Conservation (phyloP, 2,113 vertebrate species). For the Dryoscopus gambensis region DNA sequence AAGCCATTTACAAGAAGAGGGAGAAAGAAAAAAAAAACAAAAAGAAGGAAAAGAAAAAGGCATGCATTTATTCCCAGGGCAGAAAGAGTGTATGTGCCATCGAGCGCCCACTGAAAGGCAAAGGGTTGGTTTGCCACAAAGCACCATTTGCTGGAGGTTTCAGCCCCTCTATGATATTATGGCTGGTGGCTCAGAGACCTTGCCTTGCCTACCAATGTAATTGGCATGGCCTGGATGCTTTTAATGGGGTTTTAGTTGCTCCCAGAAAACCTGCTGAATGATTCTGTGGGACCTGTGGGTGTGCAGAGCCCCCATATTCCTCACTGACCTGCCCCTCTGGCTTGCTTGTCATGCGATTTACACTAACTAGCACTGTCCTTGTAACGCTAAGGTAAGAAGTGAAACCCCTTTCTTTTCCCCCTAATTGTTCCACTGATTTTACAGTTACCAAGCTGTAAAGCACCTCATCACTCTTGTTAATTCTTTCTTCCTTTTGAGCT, state of each 20-base stretch:
- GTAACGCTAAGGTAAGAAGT: constrained; percentile 54
- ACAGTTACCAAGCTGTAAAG: constrained; percentile 71
- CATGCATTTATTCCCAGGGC: constrained; percentile 2
- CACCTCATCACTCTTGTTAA: constrained; percentile 59
- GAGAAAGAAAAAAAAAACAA: background rate
- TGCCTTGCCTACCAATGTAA: constrained; percentile 21
- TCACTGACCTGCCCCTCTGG: background rate
- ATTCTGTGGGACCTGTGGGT: background rate
- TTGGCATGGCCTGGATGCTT: constrained; percentile 10
- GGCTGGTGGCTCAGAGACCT: constrained; percentile 4
- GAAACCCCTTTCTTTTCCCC: constrained; percentile 40
- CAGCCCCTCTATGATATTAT: constrained; percentile 48
- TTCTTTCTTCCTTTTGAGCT: constrained; percentile 77
- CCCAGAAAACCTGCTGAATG: background rate
- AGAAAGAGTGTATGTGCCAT: background rate
- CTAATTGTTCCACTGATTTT: constrained; percentile 57
- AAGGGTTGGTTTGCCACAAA: constrained; percentile 30
- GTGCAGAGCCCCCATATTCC: background rate
- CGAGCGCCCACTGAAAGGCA: constrained; percentile 20
- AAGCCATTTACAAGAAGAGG: background rate
- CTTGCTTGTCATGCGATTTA: constrained; percentile 29
- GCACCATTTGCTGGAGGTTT: constrained; percentile 18
- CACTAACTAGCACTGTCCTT: constrained; percentile 48
- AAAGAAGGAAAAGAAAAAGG: background rate
- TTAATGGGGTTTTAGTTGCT: background rate